Percentiles rank a stretch among this genome's conserved stretches.
Conservation (phyloP, 2,797 vertebrate species). For the Mormyrus proboscirostris region DNA sequence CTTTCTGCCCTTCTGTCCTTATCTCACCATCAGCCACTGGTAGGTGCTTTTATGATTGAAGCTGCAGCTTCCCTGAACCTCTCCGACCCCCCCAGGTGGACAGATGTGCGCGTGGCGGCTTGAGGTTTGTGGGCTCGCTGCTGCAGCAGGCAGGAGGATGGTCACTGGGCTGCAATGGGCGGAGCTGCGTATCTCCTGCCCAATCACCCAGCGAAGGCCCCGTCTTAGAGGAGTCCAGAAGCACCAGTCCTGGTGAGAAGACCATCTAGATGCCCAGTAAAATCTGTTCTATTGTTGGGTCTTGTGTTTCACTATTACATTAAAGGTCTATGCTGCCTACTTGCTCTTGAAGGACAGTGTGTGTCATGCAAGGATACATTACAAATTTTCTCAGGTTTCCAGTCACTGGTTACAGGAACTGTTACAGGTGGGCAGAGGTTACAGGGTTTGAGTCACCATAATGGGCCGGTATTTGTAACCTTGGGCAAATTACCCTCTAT, state of each 20-base stretch:
- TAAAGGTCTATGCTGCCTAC: background rate
- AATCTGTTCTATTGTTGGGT: background rate
- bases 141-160: constrained; percentile 63
- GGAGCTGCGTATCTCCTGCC: constrained; percentile 55
- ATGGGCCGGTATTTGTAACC: background rate
- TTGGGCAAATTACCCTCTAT: background rate
- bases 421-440: background rate
- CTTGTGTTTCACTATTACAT: background rate
- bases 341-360: background rate
- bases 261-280: background rate
- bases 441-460: background rate
- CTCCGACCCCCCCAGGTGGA: constrained; percentile 66
- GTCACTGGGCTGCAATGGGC: constrained; percentile 47
- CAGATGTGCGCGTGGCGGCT: constrained; percentile 73
- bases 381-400: background rate
- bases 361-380: background rate
- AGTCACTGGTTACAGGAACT: background rate
- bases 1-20: background rate
- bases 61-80: background rate
- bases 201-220: constrained; percentile 63
- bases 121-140: constrained; percentile 83
- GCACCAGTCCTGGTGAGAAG: constrained; percentile 60
- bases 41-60: background rate
- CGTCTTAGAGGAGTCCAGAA: constrained; percentile 59
- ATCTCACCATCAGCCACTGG: background rate